Percentiles rank a stretch among this genome's conserved stretches.
Conservation (phyloP, 2,888 invertebrate genomes). For the Limnephilus rhombicus region DNA sequence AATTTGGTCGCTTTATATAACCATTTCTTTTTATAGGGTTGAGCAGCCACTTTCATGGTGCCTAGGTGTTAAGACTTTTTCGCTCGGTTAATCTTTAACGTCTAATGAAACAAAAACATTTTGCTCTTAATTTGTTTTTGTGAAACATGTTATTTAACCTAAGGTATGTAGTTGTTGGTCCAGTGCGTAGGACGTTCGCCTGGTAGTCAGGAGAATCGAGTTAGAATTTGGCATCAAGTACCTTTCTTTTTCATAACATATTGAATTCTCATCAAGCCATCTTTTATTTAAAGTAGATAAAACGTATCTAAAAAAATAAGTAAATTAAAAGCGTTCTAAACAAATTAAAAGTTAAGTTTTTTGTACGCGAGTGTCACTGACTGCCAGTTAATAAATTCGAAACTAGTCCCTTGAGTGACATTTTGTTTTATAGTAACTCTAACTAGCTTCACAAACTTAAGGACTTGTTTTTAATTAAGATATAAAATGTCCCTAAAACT, state of each 20-base stretch:
- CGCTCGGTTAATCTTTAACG: neutral
- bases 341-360: neutral
- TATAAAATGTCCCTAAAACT: neutral
- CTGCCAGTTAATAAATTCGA: neutral
- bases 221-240: neutral
- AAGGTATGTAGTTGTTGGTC: too few species aligned
- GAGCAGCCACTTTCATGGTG: neutral
- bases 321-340: neutral
- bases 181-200: neutral
- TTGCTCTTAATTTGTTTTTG: neutral
- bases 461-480: neutral
- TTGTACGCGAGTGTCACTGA: neutral
- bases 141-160: neutral
- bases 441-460: neutral
- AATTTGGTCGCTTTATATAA: slow-evolving; percentile 36
- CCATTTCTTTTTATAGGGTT: slow-evolving; percentile 11
- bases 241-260: neutral
- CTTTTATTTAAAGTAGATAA: neutral
- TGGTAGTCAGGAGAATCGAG: neutral
- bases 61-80: neutral
- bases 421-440: neutral
- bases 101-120: neutral
- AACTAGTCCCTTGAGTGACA: neutral
- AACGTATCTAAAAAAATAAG: neutral
- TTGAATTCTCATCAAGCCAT: too few species aligned